These are phyloP conservation scores for Volucella zonaria DNA, from an alignment of 2,888 invertebrate genomes.

Conservation along the genomic window DNA sequence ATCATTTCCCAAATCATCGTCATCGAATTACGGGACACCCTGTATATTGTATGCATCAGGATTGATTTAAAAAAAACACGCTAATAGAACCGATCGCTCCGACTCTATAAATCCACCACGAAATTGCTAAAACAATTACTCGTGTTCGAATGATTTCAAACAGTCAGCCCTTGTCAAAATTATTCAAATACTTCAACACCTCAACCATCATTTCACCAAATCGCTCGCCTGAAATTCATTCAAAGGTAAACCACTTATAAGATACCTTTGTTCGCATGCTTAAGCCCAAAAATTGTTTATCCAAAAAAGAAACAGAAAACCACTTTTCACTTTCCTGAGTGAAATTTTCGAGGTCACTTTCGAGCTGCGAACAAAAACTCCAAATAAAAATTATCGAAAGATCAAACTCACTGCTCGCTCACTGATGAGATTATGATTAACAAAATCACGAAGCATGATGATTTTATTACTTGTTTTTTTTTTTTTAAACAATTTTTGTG, in stretches of 20 bases:
- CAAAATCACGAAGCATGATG: constrained; percentile 16
- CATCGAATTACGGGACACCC: no score
- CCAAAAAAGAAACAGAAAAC: background rate
- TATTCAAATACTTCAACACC: no score
- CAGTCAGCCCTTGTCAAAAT: no score
- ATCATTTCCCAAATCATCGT: no score
- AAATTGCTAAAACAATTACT: no score
- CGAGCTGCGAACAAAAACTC: background rate
- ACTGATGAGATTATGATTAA: constrained; percentile 7
- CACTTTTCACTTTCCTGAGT: constrained; percentile 51
- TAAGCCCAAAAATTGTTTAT: background rate
- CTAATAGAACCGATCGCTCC: no score
- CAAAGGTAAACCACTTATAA: background rate
- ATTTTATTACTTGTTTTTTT: background rate
- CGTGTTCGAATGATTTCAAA: no score
- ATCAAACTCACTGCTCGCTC: background rate
- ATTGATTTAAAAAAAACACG: no score
- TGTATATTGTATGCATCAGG: no score
- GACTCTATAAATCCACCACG: no score
- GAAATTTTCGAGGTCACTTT: constrained; percentile 58
- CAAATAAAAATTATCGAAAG: constrained; percentile 21
- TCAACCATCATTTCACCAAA: no score
- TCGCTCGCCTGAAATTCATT: no score
- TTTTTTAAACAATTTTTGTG: background rate
- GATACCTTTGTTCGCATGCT: background rate